A percentile compares a stretch with the other conserved stretches of the same genome.
Evolutionary conservation across 2,797 vertebrate species (phyloP).

Genomic region (Protosalanx chinensis): DNA sequence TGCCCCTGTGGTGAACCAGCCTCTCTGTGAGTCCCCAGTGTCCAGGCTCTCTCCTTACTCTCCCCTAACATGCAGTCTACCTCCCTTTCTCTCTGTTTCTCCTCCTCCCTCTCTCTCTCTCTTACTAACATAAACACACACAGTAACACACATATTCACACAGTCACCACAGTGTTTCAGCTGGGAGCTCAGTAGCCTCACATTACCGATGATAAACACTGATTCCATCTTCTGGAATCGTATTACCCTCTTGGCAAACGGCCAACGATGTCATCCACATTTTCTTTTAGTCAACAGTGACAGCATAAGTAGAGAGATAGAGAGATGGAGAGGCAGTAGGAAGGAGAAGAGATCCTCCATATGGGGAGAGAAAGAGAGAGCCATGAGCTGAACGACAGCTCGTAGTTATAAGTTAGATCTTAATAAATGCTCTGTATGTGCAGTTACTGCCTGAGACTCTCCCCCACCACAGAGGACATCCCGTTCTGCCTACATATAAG

Average conservation of each 20-base stretch:
- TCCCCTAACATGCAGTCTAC: constrained; percentile 14
- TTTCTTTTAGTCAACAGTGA: background rate
- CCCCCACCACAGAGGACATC: constrained; percentile 21
- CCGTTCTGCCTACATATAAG: background rate
- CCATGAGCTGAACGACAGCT: background rate
- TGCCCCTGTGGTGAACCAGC: constrained; percentile 60
- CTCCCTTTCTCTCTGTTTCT: background rate
- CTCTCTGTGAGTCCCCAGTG: constrained; percentile 28
- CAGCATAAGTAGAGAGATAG: background rate
- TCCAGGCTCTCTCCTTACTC: constrained; percentile 21
- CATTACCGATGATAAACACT: constrained; percentile 34
- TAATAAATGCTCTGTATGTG: background rate
- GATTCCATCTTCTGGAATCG: no score
- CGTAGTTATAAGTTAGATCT: background rate
- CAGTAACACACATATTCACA: constrained; percentile 14
- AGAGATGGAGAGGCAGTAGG: background rate
- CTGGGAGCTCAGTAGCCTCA: constrained; percentile 19
- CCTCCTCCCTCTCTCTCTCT: background rate
- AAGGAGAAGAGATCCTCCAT: background rate
- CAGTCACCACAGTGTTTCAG: constrained; percentile 13
- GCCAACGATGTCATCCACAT: no score
- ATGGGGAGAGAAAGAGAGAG: background rate
- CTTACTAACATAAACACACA: constrained; percentile 8
- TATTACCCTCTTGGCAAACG: no score
- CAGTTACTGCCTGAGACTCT: background rate